A percentile compares a stretch with the other conserved stretches of the same genome.
Conservation (phyloP, 2,113 vertebrate species). For the Microcebus tavaratra region DNA sequence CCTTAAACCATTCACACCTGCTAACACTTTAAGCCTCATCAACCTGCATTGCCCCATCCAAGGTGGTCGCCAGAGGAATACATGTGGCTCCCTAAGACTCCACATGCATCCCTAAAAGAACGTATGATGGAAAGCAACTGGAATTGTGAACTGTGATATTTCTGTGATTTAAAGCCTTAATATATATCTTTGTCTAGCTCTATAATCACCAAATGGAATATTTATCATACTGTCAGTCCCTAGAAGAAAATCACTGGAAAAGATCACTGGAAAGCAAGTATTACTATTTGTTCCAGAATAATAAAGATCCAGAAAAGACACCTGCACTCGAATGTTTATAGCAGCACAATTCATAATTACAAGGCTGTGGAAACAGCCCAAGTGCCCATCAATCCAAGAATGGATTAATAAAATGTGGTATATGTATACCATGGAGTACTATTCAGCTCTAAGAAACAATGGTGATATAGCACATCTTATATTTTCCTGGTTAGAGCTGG, state of each 20-base stretch:
- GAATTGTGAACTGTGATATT: neutral
- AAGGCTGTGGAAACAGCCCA: no score
- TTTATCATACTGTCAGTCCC: neutral
- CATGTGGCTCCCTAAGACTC: neutral
- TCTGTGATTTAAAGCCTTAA: conserved; percentile 46
- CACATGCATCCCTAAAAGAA: neutral
- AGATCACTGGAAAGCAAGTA: neutral
- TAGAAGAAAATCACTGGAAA: conserved; percentile 43
- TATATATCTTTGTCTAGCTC: conserved; percentile 2
- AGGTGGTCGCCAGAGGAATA: neutral
- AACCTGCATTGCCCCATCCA: no score
- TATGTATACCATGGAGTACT: no score
- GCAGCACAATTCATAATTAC: no score
- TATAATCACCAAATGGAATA: neutral
- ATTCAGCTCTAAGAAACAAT: no score
- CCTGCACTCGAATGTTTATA: no score
- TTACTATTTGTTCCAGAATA: conserved; percentile 37
- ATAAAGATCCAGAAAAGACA: no score
- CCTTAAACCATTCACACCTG: neutral
- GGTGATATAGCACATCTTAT: no score
- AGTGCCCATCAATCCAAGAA: no score
- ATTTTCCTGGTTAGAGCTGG: no score
- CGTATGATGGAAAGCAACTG: neutral
- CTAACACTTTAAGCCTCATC: neutral
- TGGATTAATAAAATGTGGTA: no score